Evolutionary conservation across 2,888 invertebrate species (phyloP).

Genomic region (Tridacna crocea): DNA sequence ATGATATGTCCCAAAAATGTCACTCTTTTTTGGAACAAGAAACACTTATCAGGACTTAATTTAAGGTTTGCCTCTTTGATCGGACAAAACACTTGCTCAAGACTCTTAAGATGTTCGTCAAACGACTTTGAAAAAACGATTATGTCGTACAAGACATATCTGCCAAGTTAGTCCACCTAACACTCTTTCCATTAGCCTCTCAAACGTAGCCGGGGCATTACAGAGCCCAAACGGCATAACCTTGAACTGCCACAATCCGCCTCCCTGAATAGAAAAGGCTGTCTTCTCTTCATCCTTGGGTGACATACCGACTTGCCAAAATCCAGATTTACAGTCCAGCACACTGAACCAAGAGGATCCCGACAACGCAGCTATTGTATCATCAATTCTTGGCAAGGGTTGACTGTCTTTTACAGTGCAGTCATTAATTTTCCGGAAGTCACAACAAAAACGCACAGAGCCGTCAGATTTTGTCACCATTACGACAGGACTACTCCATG

Average conservation of each 20-base stretch:
- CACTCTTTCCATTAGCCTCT: slow-evolving; percentile 48
- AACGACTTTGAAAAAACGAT: slow-evolving; percentile 38
- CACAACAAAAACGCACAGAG: slow-evolving; percentile 44
- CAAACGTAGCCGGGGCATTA: no score
- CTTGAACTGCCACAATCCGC: no score
- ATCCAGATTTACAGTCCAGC: slow-evolving; percentile 48
- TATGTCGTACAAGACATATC: slow-evolving; percentile 45
- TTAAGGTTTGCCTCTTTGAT: slow-evolving; percentile 54
- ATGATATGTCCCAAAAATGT: slow-evolving; percentile 54
- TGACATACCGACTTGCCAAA: slow-evolving; percentile 48
- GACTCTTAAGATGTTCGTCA: slow-evolving; percentile 24
- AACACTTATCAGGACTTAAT: slow-evolving; percentile 57
- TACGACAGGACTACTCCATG: slow-evolving; percentile 45
- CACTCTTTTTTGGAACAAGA: slow-evolving; percentile 39
- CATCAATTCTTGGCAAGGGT: slow-evolving; percentile 50
- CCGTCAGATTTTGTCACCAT: slow-evolving; percentile 48
- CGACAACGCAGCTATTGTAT: slow-evolving; percentile 34
- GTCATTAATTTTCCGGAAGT: slow-evolving; percentile 45
- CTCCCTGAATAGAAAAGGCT: slow-evolving; percentile 47
- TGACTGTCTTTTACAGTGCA: slow-evolving; percentile 37
- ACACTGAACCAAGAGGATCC: slow-evolving; percentile 48
- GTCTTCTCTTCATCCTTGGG: slow-evolving; percentile 39
- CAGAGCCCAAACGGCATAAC: no score
- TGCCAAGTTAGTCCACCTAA: slow-evolving; percentile 32
- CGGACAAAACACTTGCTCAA: slow-evolving; percentile 33